Conservation (phyloP, 2,888 invertebrate genomes). For the Eumerus sabulonum region DNA sequence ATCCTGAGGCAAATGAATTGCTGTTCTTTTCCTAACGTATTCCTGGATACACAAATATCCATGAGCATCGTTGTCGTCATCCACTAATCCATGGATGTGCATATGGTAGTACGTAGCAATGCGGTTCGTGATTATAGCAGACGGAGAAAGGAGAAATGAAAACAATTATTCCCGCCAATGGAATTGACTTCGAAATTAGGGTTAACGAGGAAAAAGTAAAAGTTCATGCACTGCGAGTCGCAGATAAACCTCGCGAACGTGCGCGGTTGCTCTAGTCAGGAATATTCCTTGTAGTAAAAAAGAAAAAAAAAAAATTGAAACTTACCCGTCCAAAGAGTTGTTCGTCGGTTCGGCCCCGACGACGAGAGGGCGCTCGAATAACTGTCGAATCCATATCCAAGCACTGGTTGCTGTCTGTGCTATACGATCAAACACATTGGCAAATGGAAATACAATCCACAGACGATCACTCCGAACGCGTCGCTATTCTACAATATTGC, state of each 20-base stretch:
- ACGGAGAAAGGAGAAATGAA: slow-evolving; percentile 20
- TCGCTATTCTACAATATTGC: slow-evolving; percentile 16
- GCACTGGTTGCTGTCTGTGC: slow-evolving; percentile 54
- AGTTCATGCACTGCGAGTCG: slow-evolving; percentile 49
- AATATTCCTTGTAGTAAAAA: slow-evolving; percentile 29
- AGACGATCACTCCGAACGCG: slow-evolving; percentile 1
- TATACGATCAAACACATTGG: slow-evolving; percentile 64
- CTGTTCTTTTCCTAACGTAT: slow-evolving; percentile 3
- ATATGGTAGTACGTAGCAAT: too few species aligned
- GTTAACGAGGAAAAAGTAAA: slow-evolving; percentile 65
- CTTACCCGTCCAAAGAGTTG: slow-evolving; percentile 87
- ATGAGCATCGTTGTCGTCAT: slow-evolving; percentile 36
- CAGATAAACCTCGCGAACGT: slow-evolving; percentile 39
- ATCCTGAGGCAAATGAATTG: slow-evolving; percentile 37
- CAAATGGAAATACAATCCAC: slow-evolving; percentile 37
- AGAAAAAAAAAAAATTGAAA: slow-evolving; percentile 70
- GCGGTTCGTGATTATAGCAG: not conserved
- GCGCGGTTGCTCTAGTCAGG: slow-evolving; percentile 9
- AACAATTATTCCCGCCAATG: slow-evolving; percentile 50
- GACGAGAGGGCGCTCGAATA: slow-evolving; percentile 86
- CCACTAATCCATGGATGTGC: not conserved
- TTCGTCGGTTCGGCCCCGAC: slow-evolving; percentile 87
- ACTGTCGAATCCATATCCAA: slow-evolving; percentile 73
- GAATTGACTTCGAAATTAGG: slow-evolving; percentile 57
- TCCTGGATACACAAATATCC: slow-evolving; percentile 35